Evolutionary conservation across 2,113 vertebrate genomes (phyloP).

Genomic region (Progne subis): DNA sequence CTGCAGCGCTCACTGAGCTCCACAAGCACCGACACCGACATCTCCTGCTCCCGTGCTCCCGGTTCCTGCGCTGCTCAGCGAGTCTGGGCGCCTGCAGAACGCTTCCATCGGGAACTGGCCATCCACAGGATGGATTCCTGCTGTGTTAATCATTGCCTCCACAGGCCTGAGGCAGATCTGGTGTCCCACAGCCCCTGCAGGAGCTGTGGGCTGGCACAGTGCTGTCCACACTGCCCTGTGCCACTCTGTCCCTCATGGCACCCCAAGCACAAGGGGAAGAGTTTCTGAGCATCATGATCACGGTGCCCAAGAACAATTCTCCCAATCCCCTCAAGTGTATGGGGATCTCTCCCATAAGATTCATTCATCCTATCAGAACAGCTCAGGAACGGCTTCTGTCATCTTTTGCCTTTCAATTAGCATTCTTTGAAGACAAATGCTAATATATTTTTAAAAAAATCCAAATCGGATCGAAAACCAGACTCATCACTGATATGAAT

Average conservation of each 20-base stretch:
- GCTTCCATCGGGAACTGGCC: fast-evolving
- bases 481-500: neutral
- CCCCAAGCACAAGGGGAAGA: neutral
- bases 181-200: neutral
- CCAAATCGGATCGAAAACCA: neutral
- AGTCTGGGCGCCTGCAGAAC: fast-evolving
- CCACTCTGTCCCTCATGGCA: neutral
- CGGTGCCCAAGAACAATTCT: neutral
- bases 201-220: neutral
- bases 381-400: neutral
- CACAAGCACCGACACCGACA: neutral
- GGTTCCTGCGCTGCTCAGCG: neutral
- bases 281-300: neutral
- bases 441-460: neutral
- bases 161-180: neutral
- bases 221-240: neutral
- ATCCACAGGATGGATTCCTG: fast-evolving
- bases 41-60: fast-evolving
- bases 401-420: neutral
- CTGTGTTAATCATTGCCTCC: neutral
- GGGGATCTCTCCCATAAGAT: neutral
- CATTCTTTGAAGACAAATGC: neutral
- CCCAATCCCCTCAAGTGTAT: neutral
- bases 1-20: neutral
- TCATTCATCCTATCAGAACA: neutral